Conservation (phyloP, 2,888 invertebrate genomes). For the Andrena dorsata region DNA sequence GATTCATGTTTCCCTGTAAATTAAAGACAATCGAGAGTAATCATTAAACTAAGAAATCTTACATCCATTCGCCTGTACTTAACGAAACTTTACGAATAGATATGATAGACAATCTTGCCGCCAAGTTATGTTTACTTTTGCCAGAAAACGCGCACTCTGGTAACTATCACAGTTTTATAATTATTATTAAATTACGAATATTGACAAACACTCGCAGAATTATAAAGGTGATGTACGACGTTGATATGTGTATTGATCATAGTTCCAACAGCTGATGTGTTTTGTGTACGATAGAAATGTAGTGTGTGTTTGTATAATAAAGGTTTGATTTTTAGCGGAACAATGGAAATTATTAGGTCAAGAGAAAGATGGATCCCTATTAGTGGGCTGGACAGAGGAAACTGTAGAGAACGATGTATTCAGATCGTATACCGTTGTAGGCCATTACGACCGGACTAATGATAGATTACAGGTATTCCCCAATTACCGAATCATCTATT, state of each 20-base stretch:
- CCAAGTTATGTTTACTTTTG: constrained; percentile 80
- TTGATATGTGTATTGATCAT: too few species aligned
- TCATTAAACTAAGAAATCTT: background rate
- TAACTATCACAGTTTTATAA: constrained; percentile 52
- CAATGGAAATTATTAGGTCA: constrained; percentile 94
- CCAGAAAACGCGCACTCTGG: constrained; percentile 78
- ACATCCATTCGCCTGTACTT: background rate
- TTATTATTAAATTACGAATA: background rate
- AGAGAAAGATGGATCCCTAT: constrained; percentile 91
- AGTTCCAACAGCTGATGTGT: too few species aligned
- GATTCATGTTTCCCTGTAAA: background rate
- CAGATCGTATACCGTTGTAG: constrained; percentile 79
- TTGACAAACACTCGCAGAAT: background rate
- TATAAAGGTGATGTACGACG: background rate
- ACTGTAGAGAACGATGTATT: constrained; percentile 50
- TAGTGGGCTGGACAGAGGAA: constrained; percentile 89
- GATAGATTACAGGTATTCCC: constrained; percentile 77
- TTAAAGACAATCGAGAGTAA: background rate
- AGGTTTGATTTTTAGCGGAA: constrained; percentile 84
- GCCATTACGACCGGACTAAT: constrained; percentile 79
- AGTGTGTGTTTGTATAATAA: background rate
- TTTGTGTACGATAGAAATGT: background rate
- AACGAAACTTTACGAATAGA: constrained; percentile 30
- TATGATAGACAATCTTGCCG: constrained; percentile 84
- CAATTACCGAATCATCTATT: background rate